Conservation (phyloP, 1,140 invertebrate genomes). For the Tribolium castaneum region DNA sequence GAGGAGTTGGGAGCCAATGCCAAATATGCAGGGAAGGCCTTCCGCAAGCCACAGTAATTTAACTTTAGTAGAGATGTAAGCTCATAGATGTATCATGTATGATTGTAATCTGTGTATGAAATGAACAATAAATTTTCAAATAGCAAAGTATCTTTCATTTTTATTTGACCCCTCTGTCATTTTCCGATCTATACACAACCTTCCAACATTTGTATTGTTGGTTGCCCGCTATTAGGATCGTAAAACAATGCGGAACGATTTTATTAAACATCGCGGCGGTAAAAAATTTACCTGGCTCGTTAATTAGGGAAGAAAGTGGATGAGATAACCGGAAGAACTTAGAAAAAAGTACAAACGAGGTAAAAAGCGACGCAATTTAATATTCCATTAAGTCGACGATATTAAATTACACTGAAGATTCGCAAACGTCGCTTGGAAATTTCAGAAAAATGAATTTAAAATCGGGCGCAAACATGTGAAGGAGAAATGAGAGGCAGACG, state of each 20-base stretch:
- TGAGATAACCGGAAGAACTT: neutral
- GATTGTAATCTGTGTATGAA: conserved; percentile 5
- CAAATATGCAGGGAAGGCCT: conserved; percentile 94
- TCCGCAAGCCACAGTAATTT: conserved; percentile 77
- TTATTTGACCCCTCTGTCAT: too few relatives aligned
- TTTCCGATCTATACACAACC: too few relatives aligned
- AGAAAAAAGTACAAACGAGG: neutral
- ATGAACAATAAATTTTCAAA: neutral
- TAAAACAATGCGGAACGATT: too few relatives aligned
- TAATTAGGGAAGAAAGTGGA: neutral
- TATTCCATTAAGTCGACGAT: conserved; percentile 11
- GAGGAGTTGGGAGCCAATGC: conserved; percentile 92
- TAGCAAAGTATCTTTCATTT: too few relatives aligned
- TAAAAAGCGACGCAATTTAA: conserved; percentile 7
- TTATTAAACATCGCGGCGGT: too few relatives aligned
- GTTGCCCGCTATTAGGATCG: too few relatives aligned
- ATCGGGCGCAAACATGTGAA: neutral
- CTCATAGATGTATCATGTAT: conserved; percentile 4
- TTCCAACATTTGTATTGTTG: too few relatives aligned
- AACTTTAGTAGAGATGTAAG: neutral
- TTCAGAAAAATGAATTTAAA: conserved; percentile 2
- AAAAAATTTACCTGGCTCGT: neutral
- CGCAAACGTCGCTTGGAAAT: neutral
- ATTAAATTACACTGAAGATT: neutral
- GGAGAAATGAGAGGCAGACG: neutral